A percentile compares a stretch with the other conserved stretches of the same genome.
phyloP scores from a whole-genome alignment of 2,888 invertebrate species.

The Sacculina carcini region DNA sequence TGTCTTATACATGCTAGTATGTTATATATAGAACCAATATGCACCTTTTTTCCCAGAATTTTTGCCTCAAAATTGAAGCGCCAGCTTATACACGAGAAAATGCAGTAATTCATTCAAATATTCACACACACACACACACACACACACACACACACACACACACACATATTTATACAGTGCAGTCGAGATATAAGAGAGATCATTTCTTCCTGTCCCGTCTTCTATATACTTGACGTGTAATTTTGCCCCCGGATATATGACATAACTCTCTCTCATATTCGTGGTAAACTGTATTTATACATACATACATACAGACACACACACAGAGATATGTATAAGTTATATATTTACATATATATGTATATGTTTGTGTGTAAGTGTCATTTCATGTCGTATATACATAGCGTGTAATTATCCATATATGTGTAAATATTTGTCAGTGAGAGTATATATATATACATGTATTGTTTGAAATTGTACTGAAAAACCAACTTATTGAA shows the following conservation, averaged over 20 bases:
- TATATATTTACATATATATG: conserved; percentile 2
- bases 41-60: too few species aligned
- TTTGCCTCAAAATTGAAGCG: too few species aligned
- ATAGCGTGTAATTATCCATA: background rate
- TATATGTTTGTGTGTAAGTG: conserved; percentile 1
- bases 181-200: background rate
- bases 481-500: too few species aligned
- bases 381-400: too few species aligned
- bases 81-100: too few species aligned
- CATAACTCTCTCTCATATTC: background rate
- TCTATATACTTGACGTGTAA: background rate
- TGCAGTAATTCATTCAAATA: background rate
- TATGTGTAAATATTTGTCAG: background rate
- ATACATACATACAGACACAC: background rate
- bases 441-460: too few species aligned
- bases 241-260: background rate
- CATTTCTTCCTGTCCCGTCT: background rate
- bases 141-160: background rate
- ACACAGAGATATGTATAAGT: background rate
- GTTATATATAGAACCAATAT: too few species aligned
- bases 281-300: background rate
- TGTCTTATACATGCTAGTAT: too few species aligned
- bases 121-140: background rate
- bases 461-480: too few species aligned
- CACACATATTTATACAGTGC: background rate